phyloP scores from a whole-genome alignment of 2,113 vertebrate species.

The Tauraco erythrolophus region DNA sequence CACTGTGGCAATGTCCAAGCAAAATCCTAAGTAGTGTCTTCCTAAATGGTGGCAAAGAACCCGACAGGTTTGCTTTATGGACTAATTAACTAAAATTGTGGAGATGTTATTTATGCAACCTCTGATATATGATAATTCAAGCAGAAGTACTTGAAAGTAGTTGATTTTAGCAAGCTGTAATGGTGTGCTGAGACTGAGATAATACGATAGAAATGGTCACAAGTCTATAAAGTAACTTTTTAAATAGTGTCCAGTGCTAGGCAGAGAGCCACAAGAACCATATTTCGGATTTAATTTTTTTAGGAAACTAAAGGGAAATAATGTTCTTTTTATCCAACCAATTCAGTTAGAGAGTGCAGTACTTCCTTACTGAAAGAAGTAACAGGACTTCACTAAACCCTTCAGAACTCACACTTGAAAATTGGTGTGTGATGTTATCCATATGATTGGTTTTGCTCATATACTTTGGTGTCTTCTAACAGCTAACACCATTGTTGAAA shows the following conservation, averaged over 20 bases:
- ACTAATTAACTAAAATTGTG: background rate
- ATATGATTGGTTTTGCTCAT: background rate
- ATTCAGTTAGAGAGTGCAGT: background rate
- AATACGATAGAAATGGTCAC: background rate
- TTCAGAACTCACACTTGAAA: background rate
- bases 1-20: background rate
- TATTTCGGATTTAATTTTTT: background rate
- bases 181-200: background rate
- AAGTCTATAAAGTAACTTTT: background rate
- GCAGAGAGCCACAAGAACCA: accelerated
- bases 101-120: background rate
- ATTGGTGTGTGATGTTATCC: background rate
- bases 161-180: background rate
- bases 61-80: background rate
- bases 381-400: background rate
- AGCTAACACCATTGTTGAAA: background rate
- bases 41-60: background rate
- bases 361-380: background rate
- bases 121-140: background rate
- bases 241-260: background rate
- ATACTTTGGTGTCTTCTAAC: background rate
- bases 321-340: background rate
- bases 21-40: background rate
- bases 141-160: background rate
- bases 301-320: background rate